These are phyloP conservation scores for Anagrus nilaparvatae DNA, from an alignment of 1,140 invertebrate genomes.

Conservation along the genomic window DNA sequence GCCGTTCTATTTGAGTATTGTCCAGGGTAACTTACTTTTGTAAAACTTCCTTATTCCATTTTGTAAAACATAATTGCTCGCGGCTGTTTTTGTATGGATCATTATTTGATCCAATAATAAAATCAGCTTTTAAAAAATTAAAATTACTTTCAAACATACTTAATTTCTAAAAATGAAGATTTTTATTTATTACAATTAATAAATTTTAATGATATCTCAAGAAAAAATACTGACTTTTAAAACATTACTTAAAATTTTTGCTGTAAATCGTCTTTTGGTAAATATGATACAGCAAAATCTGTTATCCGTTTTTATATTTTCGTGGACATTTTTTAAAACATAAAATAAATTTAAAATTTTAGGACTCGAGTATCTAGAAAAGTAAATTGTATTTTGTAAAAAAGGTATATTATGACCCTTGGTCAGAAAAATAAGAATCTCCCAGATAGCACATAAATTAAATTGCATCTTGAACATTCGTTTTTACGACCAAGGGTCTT, in stretches of 20 bases:
- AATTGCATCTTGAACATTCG: no score
- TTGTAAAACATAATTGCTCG: conserved; percentile 44
- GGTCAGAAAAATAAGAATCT: no score
- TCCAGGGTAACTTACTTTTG: no score
- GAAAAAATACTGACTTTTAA: conserved; percentile 53
- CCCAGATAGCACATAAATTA: no score
- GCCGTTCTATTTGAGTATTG: no score
- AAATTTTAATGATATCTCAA: conserved; percentile 9
- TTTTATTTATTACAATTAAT: no score
- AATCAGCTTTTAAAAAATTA: conserved; percentile 55
- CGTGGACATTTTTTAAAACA: conserved; percentile 43
- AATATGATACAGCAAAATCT: conserved; percentile 73
- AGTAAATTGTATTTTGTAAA: conserved; percentile 33
- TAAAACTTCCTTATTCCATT: conserved; percentile 52
- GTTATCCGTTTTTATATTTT: conserved; percentile 24
- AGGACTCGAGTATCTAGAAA: conserved; percentile 44
- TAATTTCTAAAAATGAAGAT: conserved; percentile 4
- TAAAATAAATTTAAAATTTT: conserved; percentile 48
- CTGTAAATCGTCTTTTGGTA: conserved; percentile 64
- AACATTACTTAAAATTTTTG: conserved; percentile 66
- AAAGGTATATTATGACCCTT: no score
- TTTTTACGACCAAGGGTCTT: no score
- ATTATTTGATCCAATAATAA: conserved; percentile 53
- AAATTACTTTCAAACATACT: conserved; percentile 32
- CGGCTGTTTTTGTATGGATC: conserved; percentile 44